Evolutionary conservation across 2,888 invertebrate species (phyloP), one percentile per base, ranked within the genome.

Genomic region (Caenorhabditis uteleia): DNA sequence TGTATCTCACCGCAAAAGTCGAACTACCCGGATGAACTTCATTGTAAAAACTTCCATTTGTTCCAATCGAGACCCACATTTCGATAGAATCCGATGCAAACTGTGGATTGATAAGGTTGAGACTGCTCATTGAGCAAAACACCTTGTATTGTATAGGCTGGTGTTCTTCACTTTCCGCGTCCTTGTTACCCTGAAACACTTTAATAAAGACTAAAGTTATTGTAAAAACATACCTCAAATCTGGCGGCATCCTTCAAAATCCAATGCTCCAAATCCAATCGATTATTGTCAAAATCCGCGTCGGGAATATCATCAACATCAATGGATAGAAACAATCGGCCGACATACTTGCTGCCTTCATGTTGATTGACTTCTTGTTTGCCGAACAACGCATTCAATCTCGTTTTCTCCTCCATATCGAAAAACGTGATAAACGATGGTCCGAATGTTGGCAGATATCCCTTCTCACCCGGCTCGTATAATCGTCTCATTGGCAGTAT

Each of bases 391-490:
- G 57, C 39, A 49, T 60, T 67, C 39, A 75, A 56, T 27, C 56
- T 25, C 14, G 60, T 68, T 23, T 62, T 40, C 29, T 36, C 26
- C 43, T 76, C 77, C 36, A 65, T 68, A 18, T 78, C 79, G 54
- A 74, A 79, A 34, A 79, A 70, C 38, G 73, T 74, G 33, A 79
- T 26, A 56, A 62, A 78, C 1, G 74, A 61, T 4, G 78, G 79
- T 29, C 79, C 79, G 31, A 74, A 79, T 1, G 58, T 67, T 20
- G 78, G 78, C 43, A 79, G 57, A 48, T 61, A 78, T 31, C 78
- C 78, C 14, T 62, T 58, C 7, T 76, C 76, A 21, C 79, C 78
- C 2, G 74, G 64, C 25, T 72, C 71, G 42, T 77, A 77, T 26
- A 79, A 65, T 23, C 51, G 48, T 38, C 60, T 49, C 58, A 79